phyloP scores from a whole-genome alignment of 2,797 vertebrate species.

The Dicrostonyx torquatus region DNA sequence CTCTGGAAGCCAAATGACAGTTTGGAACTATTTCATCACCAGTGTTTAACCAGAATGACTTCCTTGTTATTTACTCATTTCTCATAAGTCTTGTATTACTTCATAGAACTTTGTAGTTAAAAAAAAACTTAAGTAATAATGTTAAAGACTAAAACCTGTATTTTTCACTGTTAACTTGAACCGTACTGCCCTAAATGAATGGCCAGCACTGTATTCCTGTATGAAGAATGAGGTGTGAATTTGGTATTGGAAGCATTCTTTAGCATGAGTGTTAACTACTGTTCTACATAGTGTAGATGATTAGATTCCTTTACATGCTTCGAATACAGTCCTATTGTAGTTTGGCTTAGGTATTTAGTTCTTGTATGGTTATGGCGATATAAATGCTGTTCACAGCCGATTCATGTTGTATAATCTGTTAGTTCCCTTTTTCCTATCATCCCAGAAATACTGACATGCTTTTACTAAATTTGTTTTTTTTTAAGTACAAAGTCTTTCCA shows the following conservation, averaged over 20 bases:
- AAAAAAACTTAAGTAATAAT: background rate
- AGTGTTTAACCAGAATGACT: background rate
- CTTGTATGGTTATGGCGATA: background rate
- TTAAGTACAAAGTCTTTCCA: conserved; percentile 14
- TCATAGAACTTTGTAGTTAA: background rate
- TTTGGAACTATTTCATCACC: conserved; percentile 21
- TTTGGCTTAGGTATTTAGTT: background rate
- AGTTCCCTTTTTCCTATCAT: background rate
- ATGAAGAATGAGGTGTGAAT: background rate
- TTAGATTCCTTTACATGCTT: conserved; percentile 5
- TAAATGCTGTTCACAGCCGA: background rate
- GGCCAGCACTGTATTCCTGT: background rate
- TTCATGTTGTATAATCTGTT: background rate
- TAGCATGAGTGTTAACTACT: background rate
- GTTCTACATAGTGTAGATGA: background rate
- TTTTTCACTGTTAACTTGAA: background rate
- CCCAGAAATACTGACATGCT: conserved; percentile 16
- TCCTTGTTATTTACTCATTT: background rate
- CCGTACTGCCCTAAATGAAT: background rate
- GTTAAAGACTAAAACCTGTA: background rate
- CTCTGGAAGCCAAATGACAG: background rate
- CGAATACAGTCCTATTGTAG: background rate
- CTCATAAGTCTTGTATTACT: background rate
- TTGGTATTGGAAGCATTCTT: background rate
- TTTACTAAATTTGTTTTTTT: background rate